Conservation (phyloP, 2,888 invertebrate genomes). For the Desoria tigrina region DNA sequence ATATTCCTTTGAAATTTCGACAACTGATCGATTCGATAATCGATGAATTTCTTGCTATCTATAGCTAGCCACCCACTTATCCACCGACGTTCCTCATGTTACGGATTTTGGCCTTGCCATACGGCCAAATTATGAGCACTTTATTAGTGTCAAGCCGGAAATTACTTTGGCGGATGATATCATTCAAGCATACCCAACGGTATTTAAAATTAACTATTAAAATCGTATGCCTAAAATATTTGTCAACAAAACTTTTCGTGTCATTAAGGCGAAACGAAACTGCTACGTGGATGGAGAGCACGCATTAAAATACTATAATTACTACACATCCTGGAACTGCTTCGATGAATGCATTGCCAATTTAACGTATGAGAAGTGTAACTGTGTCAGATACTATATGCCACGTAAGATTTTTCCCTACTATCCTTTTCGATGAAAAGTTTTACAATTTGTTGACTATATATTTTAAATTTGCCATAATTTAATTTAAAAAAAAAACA, state of each 20-base stretch:
- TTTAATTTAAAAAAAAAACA: too few species aligned
- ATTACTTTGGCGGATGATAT: conserved; percentile 35
- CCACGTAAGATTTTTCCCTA: conserved; percentile 23
- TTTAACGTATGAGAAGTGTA: conserved; percentile 28
- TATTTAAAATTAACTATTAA: conserved; percentile 10
- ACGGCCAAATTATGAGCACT: conserved; percentile 35
- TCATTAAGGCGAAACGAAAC: conserved; percentile 21
- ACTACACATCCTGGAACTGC: conserved; percentile 31
- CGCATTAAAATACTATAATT: conserved; percentile 19
- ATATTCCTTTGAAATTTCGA: too few species aligned
- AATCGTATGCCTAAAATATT: too few species aligned
- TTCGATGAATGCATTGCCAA: conserved; percentile 35
- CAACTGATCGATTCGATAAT: too few species aligned
- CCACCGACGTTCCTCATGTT: conserved; percentile 43
- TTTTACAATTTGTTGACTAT: not conserved
- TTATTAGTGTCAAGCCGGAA: conserved; percentile 31
- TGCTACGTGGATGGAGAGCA: conserved; percentile 32
- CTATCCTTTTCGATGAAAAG: not conserved
- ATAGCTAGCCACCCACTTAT: conserved; percentile 35
- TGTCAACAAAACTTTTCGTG: too few species aligned
- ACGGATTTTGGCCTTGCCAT: conserved; percentile 38
- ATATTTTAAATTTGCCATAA: not conserved
- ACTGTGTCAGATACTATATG: conserved; percentile 33
- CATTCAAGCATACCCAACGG: conserved; percentile 20
- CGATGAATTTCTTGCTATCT: too few species aligned